Evolutionary conservation across 2,888 invertebrate species (phyloP).

Genomic region (Galerucella pusilla): DNA sequence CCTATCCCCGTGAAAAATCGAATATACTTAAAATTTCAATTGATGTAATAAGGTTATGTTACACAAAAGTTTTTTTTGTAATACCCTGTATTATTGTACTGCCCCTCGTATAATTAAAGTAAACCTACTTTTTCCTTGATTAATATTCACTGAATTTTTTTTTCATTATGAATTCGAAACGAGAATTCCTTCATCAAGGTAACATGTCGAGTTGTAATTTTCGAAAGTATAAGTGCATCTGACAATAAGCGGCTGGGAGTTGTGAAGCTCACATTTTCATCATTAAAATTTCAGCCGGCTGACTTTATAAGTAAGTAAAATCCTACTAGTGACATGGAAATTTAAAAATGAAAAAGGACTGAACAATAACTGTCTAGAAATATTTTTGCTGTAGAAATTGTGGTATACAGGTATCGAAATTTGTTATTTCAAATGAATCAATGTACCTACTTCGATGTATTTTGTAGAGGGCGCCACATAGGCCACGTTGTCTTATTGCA

Average conservation of each 20-base stretch:
- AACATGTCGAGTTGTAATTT: conserved; percentile 8
- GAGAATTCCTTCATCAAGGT: neutral
- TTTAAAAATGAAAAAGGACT: neutral
- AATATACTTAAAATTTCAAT: too few relatives aligned
- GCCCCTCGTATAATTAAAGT: too few relatives aligned
- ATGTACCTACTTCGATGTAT: too few relatives aligned
- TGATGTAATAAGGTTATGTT: too few relatives aligned
- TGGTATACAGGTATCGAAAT: too few relatives aligned
- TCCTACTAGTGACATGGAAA: neutral
- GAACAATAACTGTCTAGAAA: neutral
- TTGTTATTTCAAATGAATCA: too few relatives aligned
- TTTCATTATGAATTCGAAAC: neutral
- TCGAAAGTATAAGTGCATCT: neutral
- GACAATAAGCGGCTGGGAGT: neutral
- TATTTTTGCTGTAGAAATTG: neutral
- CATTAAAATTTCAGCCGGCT: conserved; percentile 4
- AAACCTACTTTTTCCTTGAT: too few relatives aligned
- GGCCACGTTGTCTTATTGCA: too few relatives aligned
- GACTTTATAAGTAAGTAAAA: neutral
- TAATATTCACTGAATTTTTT: neutral
- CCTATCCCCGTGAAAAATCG: too few relatives aligned
- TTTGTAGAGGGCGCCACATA: too few relatives aligned
- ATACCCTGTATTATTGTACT: too few relatives aligned
- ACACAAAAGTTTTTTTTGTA: too few relatives aligned
- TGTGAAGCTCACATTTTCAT: conserved; percentile 3